A percentile compares a stretch with the other conserved stretches of the same genome.
These are phyloP conservation scores for Epizoanthus ramosus DNA, from an alignment of 92 coral and sea anemone genomes.

Conservation along the genomic window DNA sequence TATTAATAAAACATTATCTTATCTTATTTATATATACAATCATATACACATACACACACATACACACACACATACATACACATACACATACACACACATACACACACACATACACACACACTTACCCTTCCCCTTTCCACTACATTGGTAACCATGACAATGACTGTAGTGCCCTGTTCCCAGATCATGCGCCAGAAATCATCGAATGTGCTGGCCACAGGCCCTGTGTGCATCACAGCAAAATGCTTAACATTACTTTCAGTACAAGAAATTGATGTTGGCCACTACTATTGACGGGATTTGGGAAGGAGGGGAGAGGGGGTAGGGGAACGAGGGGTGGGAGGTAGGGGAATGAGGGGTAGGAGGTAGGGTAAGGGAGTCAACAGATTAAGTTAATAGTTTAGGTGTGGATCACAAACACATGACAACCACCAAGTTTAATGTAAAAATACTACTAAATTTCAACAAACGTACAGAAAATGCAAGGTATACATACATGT, in stretches of 20 bases:
- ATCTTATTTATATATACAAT: not conserved
- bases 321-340: not conserved
- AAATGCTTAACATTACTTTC: not conserved
- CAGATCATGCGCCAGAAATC: constrained; percentile 93
- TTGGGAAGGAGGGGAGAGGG: not conserved
- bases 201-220: constrained; percentile 81
- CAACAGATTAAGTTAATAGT: too few relatives aligned
- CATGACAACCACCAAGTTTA: too few relatives aligned
- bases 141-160: constrained; percentile 87
- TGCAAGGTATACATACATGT: not conserved
- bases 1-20: too few relatives aligned
- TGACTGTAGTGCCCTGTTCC: constrained; percentile 74
- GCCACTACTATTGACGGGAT: not conserved
- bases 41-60: not conserved
- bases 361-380: too few relatives aligned
- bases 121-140: constrained; percentile 87
- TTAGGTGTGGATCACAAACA: too few relatives aligned
- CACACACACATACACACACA: not conserved
- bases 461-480: too few relatives aligned
- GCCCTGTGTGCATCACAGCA: constrained; percentile 58
- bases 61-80: not conserved
- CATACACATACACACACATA: not conserved
- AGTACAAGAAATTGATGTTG: not conserved
- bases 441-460: too few relatives aligned
- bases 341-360: not conserved